Conservation (phyloP, 1,140 invertebrate species). For the Apis florea region DNA sequence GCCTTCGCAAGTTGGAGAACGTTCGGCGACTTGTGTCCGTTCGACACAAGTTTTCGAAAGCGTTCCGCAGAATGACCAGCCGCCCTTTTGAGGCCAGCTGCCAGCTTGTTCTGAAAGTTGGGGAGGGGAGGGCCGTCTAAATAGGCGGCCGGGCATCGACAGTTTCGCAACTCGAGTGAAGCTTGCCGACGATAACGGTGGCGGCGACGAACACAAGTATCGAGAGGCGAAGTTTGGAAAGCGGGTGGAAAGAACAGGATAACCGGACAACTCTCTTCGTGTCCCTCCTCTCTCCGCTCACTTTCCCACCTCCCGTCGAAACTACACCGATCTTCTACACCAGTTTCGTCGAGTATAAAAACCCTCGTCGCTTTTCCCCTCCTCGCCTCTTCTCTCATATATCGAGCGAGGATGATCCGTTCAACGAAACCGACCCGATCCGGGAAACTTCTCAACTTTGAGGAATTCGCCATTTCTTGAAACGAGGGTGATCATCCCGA, state of each 20-base stretch:
- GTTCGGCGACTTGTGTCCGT: slow-evolving; percentile 7
- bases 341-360: slow-evolving; percentile 5
- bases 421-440: neutral
- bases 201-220: slow-evolving; percentile 34
- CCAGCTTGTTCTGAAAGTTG: slow-evolving; percentile 59
- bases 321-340: slow-evolving; percentile 9
- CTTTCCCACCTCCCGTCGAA: slow-evolving; percentile 39
- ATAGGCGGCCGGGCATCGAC: slow-evolving; percentile 56
- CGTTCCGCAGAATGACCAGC: slow-evolving; percentile 50
- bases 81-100: slow-evolving; percentile 68
- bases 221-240: slow-evolving; percentile 47
- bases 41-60: slow-evolving; percentile 57
- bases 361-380: slow-evolving; percentile 2
- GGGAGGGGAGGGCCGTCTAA: slow-evolving; percentile 52
- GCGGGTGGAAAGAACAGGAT: slow-evolving; percentile 43
- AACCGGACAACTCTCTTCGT: neutral
- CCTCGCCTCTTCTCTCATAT: neutral
- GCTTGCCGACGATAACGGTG: slow-evolving; percentile 44
- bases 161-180: slow-evolving; percentile 60
- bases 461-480: neutral
- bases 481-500: neutral
- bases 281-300: too few relatives aligned
- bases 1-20: slow-evolving; percentile 4
- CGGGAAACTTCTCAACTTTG: slow-evolving; percentile 22
- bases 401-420: neutral